Conservation (phyloP, 1,140 invertebrate species). For the Liolophura sinensis region DNA sequence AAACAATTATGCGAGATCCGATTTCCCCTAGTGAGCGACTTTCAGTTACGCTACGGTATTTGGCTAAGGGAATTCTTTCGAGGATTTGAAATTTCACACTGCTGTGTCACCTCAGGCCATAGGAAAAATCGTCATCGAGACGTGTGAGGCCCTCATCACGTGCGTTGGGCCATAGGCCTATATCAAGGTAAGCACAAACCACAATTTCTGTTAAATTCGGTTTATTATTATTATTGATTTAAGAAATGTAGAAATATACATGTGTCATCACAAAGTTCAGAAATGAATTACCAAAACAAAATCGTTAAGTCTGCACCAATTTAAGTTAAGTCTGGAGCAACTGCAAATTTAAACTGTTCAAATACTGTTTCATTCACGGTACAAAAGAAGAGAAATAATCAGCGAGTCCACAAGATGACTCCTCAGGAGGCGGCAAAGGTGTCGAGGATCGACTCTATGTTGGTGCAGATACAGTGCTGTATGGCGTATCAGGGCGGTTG, state of each 20-base stretch:
- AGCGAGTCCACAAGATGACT: not conserved
- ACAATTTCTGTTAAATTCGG: not conserved
- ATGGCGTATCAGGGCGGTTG: not conserved
- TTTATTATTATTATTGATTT: not conserved
- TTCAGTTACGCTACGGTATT: slow-evolving; percentile 2
- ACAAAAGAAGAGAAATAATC: slow-evolving; percentile 1
- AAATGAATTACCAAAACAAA: not conserved
- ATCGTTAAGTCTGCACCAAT: not conserved
- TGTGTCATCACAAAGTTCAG: not conserved
- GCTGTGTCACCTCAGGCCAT: slow-evolving; percentile 4
- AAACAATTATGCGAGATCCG: slow-evolving; percentile 5
- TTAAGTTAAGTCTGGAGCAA: too few relatives aligned
- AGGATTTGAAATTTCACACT: slow-evolving; percentile 2
- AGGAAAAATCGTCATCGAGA: slow-evolving; percentile 5
- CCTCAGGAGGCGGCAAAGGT: not conserved
- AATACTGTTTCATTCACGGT: too few relatives aligned
- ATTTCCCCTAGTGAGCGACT: not conserved
- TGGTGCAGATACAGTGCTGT: not conserved
- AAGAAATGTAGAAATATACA: not conserved
- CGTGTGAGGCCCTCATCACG: not conserved
- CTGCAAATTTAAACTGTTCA: too few relatives aligned
- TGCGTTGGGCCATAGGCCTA: not conserved
- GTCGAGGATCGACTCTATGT: not conserved
- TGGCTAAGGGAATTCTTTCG: slow-evolving; percentile 1
- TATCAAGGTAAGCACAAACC: not conserved